Evolutionary conservation across 2,888 invertebrate species (phyloP).

Genomic region (Lamellibrachia satsuma): DNA sequence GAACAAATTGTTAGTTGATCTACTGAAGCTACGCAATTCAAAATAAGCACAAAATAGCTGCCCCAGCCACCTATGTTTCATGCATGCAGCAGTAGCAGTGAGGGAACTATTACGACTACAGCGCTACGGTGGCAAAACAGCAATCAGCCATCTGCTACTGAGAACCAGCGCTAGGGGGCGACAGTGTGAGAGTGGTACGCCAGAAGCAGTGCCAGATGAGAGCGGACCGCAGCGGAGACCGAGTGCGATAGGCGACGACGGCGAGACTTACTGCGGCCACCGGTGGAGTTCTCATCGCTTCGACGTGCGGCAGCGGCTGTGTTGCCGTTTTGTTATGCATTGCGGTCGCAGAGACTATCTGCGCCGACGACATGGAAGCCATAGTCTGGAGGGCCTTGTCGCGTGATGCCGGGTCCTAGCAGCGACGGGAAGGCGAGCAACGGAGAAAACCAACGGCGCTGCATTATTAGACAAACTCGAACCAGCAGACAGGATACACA

Average conservation of each 20-base stretch:
- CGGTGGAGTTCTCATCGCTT: neutral
- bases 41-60: neutral
- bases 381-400: slow-evolving; percentile 97
- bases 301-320: slow-evolving; percentile 18
- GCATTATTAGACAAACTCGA: neutral
- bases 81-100: neutral
- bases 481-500: neutral
- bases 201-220: neutral
- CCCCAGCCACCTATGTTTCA: neutral
- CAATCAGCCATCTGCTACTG: neutral
- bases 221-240: neutral
- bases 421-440: neutral
- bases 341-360: slow-evolving; percentile 89
- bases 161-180: neutral
- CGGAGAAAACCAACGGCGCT: neutral
- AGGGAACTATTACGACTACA: neutral
- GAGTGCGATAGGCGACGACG: neutral
- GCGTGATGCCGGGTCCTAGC: slow-evolving; percentile 85
- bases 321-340: slow-evolving; percentile 78
- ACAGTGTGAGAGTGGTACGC: neutral
- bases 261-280: slow-evolving; percentile 21
- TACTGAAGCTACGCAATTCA: neutral
- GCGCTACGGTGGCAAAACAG: neutral
- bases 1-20: neutral
- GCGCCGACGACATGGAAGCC: slow-evolving; percentile 95